Base-by-base conservation (phyloP, 2,113 vertebrate genomes). In the Gymnarchus niloticus region DNA sequence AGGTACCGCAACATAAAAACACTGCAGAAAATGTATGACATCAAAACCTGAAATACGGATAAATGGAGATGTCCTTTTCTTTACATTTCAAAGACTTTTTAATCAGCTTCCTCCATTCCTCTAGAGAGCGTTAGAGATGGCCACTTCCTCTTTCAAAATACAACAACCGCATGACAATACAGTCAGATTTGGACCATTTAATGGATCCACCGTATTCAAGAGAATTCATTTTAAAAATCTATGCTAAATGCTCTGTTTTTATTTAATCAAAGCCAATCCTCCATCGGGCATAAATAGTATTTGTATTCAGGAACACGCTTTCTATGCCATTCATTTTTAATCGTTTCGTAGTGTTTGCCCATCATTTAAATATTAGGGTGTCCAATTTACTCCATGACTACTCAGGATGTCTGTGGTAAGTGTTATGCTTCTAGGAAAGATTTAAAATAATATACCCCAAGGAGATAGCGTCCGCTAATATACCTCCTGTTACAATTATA, bases 391-490 rank as follows among this genome's bases (percentile, higher is more conserved):
- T 81, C 21, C 77, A 49, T 44, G 77, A 81, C 46, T 25, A 19
- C 2, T 46, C 4, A 6, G 46, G 21, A 49, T 25, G 48, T 49
- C 46, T 49, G 41, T 81, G 44, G n/a, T n/a, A n/a, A n/a, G n/a
- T n/a, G n/a, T n/a, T n/a, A n/a, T n/a, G n/a, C 51, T 83, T 37
- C 17, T 37, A 21, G 54, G 52, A 28, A n/a, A 57, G 37, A 59
- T 44, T 57, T 7, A 51, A 44, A 59, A 59, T 56, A 83, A 44
- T 56, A 6, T 44, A 23, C 54, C 81, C 54, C 52, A 83, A 83
- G 82, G 82, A 2, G 28, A 83, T 37, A 59, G 19, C 52, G 57
- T 56, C 81, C 56, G 81, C 37, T 83, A 57, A 57, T 57, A 59
- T 17, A 12, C 28, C 3, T 59, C 9, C 56, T 28, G 17, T 28